Evolutionary conservation across 2,888 invertebrate species (phyloP).

Genomic region (Seladonia tumulorum): DNA sequence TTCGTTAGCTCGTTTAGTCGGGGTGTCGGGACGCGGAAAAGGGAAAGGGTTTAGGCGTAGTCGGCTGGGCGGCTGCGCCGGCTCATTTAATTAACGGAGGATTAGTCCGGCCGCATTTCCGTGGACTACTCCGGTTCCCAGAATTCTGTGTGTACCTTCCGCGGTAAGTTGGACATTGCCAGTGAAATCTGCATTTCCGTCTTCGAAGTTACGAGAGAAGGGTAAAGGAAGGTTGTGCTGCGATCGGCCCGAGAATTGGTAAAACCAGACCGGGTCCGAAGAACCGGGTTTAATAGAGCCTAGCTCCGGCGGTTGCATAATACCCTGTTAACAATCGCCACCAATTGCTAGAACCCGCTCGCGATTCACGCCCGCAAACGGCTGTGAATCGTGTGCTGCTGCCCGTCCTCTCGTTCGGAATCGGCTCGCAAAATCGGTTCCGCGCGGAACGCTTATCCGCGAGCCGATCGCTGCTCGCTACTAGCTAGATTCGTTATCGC

Average conservation of each 20-base stretch:
- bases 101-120: slow-evolving; percentile 75
- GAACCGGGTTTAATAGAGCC: slow-evolving; percentile 18
- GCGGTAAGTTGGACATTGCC: slow-evolving; percentile 70
- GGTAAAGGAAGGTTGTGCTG: neutral
- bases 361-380: slow-evolving; percentile 41
- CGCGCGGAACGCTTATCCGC: slow-evolving; percentile 39
- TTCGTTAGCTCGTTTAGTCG: slow-evolving; percentile 54
- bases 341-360: slow-evolving; percentile 44
- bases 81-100: slow-evolving; percentile 78
- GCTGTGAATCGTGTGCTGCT: slow-evolving; percentile 21
- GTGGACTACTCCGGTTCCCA: slow-evolving; percentile 42
- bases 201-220: slow-evolving; percentile 62
- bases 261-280: neutral
- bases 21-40: neutral
- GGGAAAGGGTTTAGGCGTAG: slow-evolving; percentile 24
- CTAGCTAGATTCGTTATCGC: slow-evolving; percentile 38
- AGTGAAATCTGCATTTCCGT: slow-evolving; percentile 78
- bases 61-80: slow-evolving; percentile 22
- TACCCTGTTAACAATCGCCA: slow-evolving; percentile 64
- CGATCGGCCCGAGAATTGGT: neutral
- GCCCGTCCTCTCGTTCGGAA: neutral
- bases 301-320: slow-evolving; percentile 41
- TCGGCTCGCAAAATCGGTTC: slow-evolving; percentile 11
- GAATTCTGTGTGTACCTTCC: slow-evolving; percentile 55
- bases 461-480: slow-evolving; percentile 28